These are phyloP conservation scores for Mus spicilegus DNA, from an alignment of 2,113 vertebrate species.

Conservation along the genomic window DNA sequence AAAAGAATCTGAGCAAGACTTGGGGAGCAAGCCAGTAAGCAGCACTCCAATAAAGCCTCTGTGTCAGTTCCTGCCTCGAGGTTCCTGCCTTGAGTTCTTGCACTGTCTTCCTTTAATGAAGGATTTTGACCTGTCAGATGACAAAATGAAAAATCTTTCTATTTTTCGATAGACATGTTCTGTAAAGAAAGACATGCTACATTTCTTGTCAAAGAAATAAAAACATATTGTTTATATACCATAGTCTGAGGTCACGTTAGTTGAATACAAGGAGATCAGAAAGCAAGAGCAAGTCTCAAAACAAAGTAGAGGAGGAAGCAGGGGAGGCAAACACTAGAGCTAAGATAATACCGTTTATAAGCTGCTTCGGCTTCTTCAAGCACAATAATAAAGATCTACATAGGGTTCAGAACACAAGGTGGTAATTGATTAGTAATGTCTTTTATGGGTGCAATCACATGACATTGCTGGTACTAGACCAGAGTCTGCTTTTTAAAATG, in stretches of 20 bases:
- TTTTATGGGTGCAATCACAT: neutral
- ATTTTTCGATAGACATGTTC: constrained; percentile 25
- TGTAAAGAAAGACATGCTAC: neutral
- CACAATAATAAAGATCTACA: neutral
- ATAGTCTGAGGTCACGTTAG: neutral
- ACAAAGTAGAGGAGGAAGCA: neutral
- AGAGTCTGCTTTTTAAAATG: neutral
- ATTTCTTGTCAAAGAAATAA: neutral
- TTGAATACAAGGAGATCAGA: neutral
- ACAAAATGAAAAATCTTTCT: neutral
- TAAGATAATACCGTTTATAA: neutral
- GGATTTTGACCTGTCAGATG: neutral
- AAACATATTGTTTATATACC: neutral
- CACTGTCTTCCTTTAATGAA: neutral
- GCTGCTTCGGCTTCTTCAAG: neutral
- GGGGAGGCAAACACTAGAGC: neutral
- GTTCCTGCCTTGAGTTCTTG: neutral
- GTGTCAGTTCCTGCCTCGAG: neutral
- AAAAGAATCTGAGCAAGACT: neutral
- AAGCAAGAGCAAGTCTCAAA: neutral
- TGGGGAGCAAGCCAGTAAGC: neutral
- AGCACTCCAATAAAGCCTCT: neutral
- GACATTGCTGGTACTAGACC: neutral
- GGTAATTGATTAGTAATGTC: neutral
- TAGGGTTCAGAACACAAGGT: neutral